A percentile compares a stretch with the other conserved stretches of the same genome.
Conservation (phyloP, 2,113 vertebrate genomes). For the Ariopsis seemanni region DNA sequence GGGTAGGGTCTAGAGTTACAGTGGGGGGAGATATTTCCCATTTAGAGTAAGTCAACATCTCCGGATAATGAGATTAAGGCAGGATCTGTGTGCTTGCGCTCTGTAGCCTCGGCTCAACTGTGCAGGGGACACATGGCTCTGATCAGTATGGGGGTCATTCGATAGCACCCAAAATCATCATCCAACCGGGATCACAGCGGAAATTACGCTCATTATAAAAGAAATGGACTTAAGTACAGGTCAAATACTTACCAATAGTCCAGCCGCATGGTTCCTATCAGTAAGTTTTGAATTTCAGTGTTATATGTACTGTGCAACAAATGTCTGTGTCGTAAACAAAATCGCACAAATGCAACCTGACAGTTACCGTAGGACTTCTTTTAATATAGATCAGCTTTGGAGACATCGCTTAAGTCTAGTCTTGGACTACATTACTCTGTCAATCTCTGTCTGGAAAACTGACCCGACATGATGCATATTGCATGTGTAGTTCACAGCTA, state of each 20-base stretch:
- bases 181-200: slow-evolving; percentile 63
- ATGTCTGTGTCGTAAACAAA: not conserved
- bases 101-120: slow-evolving; percentile 42
- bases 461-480: slow-evolving; percentile 34
- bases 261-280: not conserved
- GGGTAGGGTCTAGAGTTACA: slow-evolving; percentile 75
- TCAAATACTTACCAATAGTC: slow-evolving; percentile 24
- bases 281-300: not conserved
- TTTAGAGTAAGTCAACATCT: slow-evolving; percentile 76
- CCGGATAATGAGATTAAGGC: slow-evolving; percentile 75
- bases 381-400: not conserved
- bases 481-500: slow-evolving; percentile 10
- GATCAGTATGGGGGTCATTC: slow-evolving; percentile 73
- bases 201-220: slow-evolving; percentile 69
- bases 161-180: slow-evolving; percentile 72
- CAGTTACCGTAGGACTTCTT: not conserved
- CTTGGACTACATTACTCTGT: slow-evolving; percentile 22
- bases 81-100: slow-evolving; percentile 56
- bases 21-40: slow-evolving; percentile 72
- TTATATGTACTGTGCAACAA: not conserved
- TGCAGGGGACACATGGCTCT: slow-evolving; percentile 75
- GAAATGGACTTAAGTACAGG: slow-evolving; percentile 13
- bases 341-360: not conserved
- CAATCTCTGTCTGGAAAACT: slow-evolving; percentile 28
- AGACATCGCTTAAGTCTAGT: not conserved